Base-by-base conservation (phyloP, 2,797 vertebrate species). In the Sebastes minor region DNA sequence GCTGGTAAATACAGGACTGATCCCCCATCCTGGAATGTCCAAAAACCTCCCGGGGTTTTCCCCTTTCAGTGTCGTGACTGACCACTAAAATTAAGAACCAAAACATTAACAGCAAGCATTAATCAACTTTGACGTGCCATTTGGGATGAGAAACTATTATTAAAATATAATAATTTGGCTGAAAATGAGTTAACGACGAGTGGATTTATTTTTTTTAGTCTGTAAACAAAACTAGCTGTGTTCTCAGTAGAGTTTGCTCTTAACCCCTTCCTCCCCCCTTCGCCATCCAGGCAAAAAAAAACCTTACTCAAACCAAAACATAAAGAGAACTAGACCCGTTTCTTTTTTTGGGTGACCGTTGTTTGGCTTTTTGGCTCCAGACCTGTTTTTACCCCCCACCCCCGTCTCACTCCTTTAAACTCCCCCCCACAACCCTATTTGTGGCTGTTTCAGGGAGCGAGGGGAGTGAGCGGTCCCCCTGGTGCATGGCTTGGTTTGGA, bases 401-500 rank as follows among this genome's bases (percentile, higher is more conserved):
- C 38, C 22, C 53, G 12, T 27, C 33, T 49, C 74, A n/a, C 76
- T 92, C 94, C 61, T 81, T 83, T 95, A 96, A 87, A 88, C 74
- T 63, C 76, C 79, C 86, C 86, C 81, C 81, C 84, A 38, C 72
- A 35, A 62, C 73, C 84, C 88, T 88, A 90, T 91, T 93, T 93
- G 91, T 42, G 90, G 93, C 92, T 95, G 95, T 96, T 95, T 95
- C 35, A 61, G 85, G 83, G 88, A 85, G 87, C 13, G 61, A 82
- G 86, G 81, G 90, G 84, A 95, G 91, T 88, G 95, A 96, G 95
- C 92, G 92, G 94, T 92, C 89, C 96, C 96, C 95, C 96, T 94
- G 96, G 97, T 98, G 97, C 97, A 97, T 97, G 97, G 97, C 97
- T 98, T 98, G 97, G 97, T 97, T 97, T 98, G 97, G 97, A 97